Percentiles rank a stretch among this genome's conserved stretches.
phyloP scores from a whole-genome alignment of 2,888 invertebrate genomes.

The Hymenopus coronatus region DNA sequence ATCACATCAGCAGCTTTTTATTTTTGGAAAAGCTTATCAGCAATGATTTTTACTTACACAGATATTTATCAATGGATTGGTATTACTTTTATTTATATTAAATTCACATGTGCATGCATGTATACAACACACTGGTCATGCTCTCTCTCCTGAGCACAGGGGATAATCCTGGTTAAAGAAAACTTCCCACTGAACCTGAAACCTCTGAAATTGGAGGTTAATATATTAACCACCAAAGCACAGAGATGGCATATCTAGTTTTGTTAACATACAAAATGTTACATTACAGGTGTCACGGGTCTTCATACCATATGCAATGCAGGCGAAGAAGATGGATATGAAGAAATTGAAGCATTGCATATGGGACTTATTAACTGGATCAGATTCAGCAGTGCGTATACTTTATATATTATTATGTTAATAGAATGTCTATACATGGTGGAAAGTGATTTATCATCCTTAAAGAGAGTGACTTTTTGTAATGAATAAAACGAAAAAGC shows the following conservation, averaged over 20 bases:
- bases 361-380: conserved; percentile 59
- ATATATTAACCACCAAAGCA: conserved; percentile 12
- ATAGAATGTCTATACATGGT: not conserved
- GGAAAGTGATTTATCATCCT: too few relatives aligned
- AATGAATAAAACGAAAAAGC: too few relatives aligned
- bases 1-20: too few relatives aligned
- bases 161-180: too few relatives aligned
- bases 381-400: not conserved
- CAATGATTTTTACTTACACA: too few relatives aligned
- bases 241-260: not conserved
- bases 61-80: too few relatives aligned
- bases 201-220: not conserved
- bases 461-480: too few relatives aligned
- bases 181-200: not conserved
- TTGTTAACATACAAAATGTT: not conserved
- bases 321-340: conserved; percentile 85
- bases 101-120: too few relatives aligned
- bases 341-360: conserved; percentile 75
- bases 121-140: too few relatives aligned
- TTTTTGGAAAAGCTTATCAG: too few relatives aligned
- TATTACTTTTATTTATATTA: too few relatives aligned
- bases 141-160: too few relatives aligned
- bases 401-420: not conserved
- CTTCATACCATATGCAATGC: conserved; percentile 74
- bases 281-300: conserved; percentile 62